Evolutionary conservation across 2,888 invertebrate species (phyloP).

Genomic region (Chrysina gloriosa): DNA sequence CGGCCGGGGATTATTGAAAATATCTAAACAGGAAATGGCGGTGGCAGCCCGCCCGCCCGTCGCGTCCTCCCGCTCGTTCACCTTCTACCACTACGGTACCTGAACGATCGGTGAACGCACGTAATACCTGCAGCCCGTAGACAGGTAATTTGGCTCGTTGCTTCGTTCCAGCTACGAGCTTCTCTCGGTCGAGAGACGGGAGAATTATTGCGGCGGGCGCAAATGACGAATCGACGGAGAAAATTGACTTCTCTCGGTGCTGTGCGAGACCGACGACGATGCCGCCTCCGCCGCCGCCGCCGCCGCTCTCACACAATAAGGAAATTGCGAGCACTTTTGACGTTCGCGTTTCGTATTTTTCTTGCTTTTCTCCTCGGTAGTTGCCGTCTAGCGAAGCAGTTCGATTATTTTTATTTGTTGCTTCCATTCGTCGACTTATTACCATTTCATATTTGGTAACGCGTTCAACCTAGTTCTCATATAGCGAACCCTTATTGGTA

Average conservation of each 20-base stretch:
- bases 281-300: too few relatives aligned
- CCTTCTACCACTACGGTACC: not conserved
- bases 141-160: not conserved
- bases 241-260: slow-evolving; percentile 17
- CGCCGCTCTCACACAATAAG: not conserved
- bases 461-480: too few relatives aligned
- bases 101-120: not conserved
- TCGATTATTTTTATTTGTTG: too few relatives aligned
- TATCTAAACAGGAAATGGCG: slow-evolving; percentile 18
- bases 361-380: too few relatives aligned
- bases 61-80: too few relatives aligned
- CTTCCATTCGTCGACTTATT: too few relatives aligned
- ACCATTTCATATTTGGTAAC: too few relatives aligned
- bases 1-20: slow-evolving; percentile 19
- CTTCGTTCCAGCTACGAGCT: not conserved
- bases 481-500: too few relatives aligned
- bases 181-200: not conserved
- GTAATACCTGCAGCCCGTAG: not conserved
- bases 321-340: not conserved
- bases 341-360: not conserved
- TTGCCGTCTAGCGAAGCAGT: too few relatives aligned
- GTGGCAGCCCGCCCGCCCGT: not conserved
- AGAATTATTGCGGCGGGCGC: slow-evolving; percentile 16
- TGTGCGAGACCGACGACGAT: too few relatives aligned
- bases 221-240: slow-evolving; percentile 11